These are phyloP conservation scores for rat (Rattus norvegicus) DNA, from an alignment of 2,113 vertebrate species.

Conservation along the genomic window GRCr8 NC_086019.1:54550501-54551000, in stretches of 20 bases:
- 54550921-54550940: not conserved
- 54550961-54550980: not conserved
- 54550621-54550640: not conserved
- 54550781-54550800: too few relatives aligned
- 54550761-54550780: not conserved
- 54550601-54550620: not conserved
- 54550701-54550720: not conserved
- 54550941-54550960: rapidly evolving
- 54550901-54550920: too few relatives aligned
- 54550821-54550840: not conserved
- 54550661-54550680: not conserved
- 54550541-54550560: not conserved
- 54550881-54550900: too few relatives aligned
- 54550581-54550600: not conserved
- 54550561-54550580: not conserved
- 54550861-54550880: not conserved
- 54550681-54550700: not conserved
- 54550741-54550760: not conserved
- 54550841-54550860: not conserved
- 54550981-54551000: not conserved
- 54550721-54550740: not conserved
- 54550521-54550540: rapidly evolving
- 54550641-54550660: not conserved
- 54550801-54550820: too few relatives aligned
- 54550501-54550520: not conserved